These are phyloP conservation scores for Podotricha telesiphe DNA, from an alignment of 2,888 invertebrate species.

Conservation along the genomic window DNA sequence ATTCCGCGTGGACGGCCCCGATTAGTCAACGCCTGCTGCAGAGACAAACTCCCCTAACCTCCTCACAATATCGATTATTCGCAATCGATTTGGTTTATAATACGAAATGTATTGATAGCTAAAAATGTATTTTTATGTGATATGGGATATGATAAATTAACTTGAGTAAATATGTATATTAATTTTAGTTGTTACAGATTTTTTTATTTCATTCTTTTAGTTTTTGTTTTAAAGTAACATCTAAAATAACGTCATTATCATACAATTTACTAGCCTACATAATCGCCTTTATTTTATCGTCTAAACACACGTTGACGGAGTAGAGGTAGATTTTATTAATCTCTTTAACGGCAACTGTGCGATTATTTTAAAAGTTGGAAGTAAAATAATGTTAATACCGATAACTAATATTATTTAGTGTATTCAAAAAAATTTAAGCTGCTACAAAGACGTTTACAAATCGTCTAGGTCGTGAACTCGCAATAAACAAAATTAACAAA, in stretches of 20 bases:
- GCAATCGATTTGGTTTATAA: constrained; percentile 69
- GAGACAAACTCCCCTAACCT: constrained; percentile 76
- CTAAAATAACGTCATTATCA: neutral
- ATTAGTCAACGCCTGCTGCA: constrained; percentile 83
- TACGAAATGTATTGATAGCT: constrained; percentile 5
- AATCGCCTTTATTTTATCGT: neutral
- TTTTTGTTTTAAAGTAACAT: neutral
- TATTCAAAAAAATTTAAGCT: constrained; percentile 10
- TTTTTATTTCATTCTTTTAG: neutral
- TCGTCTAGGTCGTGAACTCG: constrained; percentile 32
- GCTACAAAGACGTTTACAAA: constrained; percentile 20
- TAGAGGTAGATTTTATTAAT: constrained; percentile 18
- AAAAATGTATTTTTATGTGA: neutral
- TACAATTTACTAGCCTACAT: neutral
- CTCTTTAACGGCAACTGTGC: constrained; percentile 13
- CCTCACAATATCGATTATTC: constrained; percentile 74
- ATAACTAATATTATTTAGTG: constrained; percentile 3
- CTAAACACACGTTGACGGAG: neutral
- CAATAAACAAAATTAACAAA: constrained; percentile 26
- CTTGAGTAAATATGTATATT: too few relatives aligned
- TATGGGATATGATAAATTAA: constrained; percentile 1
- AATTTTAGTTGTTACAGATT: neutral
- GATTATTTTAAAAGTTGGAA: constrained; percentile 4
- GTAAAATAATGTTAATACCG: neutral
- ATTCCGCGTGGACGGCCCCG: constrained; percentile 82